Evolutionary conservation across 2,113 vertebrate species (phyloP), one percentile per base, ranked within the genome.

Genomic region (Microtus pennsylvanicus): DNA sequence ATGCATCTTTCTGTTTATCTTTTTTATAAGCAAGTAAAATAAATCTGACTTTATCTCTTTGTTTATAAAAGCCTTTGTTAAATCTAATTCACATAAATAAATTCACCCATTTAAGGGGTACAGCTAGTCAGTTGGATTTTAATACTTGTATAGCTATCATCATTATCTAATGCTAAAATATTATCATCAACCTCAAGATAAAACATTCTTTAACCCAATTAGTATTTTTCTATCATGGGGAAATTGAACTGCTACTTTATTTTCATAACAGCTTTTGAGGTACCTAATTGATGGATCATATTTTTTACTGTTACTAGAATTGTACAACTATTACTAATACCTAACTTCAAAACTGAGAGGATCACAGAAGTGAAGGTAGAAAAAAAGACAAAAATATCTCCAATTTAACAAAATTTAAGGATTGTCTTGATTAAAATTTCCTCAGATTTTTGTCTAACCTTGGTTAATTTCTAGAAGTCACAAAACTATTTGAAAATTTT

Each of bases 401-500:
- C 47, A 30, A 61, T 65, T 61, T 87, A 67, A 78, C 47, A 96
- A 90, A 35, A 83, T 26, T 52, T 33, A 80, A 17, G 11, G 3
- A 45, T 67, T 89, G 47, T 65, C 7, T 89, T 74, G 30, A 76
- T 81, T 52, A 81, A 70, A 87, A 91, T 2, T 22, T 91, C 21
- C 12, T 90, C 83, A 22, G 13, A 74, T 78, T 47, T 24, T 52
- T 82, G 3, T 28, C 65, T 95, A 42, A 70, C 2, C 8, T 93
- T 65, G 5, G 12, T 33, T 86, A 88, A 91, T 85, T 80, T 94
- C 4, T 26, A 70, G 42, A 81, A 7, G 67, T 90, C 22, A 58
- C 92, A 78, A 65, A 50, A 24, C 26, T 52, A n/a, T 94, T 92
- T 93, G 89, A n/a, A 58, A 86, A 10, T 67, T 28, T 47, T 55